A percentile compares a stretch with the other conserved stretches of the same genome.
These are phyloP conservation scores for Isurus oxyrinchus DNA, from an alignment of 2,113 vertebrate genomes.

Conservation along the genomic window DNA sequence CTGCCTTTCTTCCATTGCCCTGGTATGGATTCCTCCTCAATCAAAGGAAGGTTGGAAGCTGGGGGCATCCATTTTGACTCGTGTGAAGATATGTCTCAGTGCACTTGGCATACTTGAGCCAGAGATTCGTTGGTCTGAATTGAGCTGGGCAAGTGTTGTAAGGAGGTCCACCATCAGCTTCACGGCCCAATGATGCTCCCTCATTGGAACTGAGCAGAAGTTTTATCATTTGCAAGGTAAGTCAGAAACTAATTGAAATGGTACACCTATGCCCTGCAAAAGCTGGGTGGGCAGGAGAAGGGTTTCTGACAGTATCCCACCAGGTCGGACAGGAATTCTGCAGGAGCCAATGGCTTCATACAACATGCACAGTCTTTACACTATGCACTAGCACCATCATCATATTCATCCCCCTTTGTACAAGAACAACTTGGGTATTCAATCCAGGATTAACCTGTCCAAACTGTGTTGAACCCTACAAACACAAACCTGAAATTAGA, in stretches of 20 bases:
- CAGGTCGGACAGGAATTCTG: background rate
- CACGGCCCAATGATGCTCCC: background rate
- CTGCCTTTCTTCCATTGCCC: background rate
- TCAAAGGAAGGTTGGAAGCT: no score
- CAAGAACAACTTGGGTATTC: background rate
- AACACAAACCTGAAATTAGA: background rate
- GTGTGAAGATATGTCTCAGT: background rate
- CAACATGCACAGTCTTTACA: background rate
- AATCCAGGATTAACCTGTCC: background rate
- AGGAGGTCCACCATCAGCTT: background rate
- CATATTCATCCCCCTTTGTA: background rate
- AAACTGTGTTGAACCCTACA: background rate
- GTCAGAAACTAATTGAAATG: background rate
- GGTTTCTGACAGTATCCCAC: background rate
- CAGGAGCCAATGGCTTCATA: background rate
- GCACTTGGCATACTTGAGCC: background rate
- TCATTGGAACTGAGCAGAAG: background rate
- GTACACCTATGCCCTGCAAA: background rate
- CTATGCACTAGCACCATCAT: background rate
- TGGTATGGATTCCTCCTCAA: background rate
- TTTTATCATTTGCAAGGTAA: background rate
- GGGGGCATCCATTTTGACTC: background rate
- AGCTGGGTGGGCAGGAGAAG: background rate
- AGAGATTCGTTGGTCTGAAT: background rate
- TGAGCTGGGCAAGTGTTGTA: background rate